phyloP scores from a whole-genome alignment of 2,113 vertebrate species.

The Ceuthmochares aereus region DNA sequence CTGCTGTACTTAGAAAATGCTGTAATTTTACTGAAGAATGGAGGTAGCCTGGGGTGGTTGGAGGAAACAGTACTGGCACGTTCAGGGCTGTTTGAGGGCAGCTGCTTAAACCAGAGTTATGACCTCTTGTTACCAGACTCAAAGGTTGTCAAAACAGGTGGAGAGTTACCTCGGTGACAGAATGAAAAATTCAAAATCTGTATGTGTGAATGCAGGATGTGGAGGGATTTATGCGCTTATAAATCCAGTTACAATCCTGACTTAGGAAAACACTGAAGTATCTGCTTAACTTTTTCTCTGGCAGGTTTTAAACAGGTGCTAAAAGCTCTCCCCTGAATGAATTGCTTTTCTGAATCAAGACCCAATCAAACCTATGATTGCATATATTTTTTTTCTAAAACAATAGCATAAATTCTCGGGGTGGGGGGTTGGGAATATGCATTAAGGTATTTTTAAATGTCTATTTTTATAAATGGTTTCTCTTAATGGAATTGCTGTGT shows the following conservation, averaged over 20 bases:
- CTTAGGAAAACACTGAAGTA: neutral
- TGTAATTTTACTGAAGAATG: neutral
- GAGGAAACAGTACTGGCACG: neutral
- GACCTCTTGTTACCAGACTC: neutral
- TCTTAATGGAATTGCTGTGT: slow-evolving; percentile 1
- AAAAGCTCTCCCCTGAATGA: neutral
- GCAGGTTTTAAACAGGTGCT: slow-evolving; percentile 26
- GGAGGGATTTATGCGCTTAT: neutral
- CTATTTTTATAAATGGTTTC: slow-evolving; percentile 10
- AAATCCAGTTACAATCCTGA: neutral
- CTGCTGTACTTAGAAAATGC: neutral
- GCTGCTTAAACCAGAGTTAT: neutral
- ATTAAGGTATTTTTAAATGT: slow-evolving; percentile 10
- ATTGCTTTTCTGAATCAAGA: neutral
- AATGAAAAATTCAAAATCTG: neutral
- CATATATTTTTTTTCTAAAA: too few species aligned
- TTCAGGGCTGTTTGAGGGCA: neutral
- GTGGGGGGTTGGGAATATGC: neutral
- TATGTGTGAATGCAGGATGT: rapidly evolving
- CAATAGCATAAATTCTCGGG: neutral
- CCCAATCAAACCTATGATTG: neutral
- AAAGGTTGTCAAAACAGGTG: neutral
- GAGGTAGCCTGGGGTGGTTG: neutral
- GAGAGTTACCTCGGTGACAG: neutral
- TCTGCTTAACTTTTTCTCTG: neutral